Conservation (phyloP, 2,797 vertebrate genomes). For the Sebastiscus tertius region DNA sequence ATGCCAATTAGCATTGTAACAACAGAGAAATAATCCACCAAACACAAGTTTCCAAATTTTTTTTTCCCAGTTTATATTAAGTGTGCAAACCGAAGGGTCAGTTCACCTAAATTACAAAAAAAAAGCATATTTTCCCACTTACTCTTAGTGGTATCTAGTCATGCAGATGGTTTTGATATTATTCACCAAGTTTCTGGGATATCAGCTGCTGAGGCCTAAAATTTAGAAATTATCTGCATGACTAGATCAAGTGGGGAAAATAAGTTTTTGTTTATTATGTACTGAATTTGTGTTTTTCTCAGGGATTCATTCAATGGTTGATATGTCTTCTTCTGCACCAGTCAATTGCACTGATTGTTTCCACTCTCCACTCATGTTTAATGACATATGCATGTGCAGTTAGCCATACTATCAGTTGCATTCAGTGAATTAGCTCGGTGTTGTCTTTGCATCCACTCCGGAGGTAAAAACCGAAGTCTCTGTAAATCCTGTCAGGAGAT, state of each 20-base stretch:
- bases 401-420: not conserved
- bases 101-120: no score
- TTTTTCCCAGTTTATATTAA: no score
- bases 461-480: conserved; percentile 16
- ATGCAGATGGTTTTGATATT: conserved; percentile 10
- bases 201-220: not conserved
- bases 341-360: not conserved
- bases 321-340: not conserved
- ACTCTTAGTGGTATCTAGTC: not conserved
- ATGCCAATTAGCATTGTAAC: no score
- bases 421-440: not conserved
- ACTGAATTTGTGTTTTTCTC: not conserved
- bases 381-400: not conserved
- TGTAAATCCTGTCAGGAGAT: conserved; percentile 34
- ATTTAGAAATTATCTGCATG: not conserved
- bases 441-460: conserved; percentile 8
- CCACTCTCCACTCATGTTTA: not conserved
- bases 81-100: no score
- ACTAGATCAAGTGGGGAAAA: not conserved
- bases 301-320: not conserved
- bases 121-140: not conserved
- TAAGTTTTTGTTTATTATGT: not conserved
- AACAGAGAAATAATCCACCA: no score
- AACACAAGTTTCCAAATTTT: no score
- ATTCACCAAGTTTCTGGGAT: not conserved